These are phyloP conservation scores for Helicoverpa assulta DNA, from an alignment of 2,888 invertebrate species.

Conservation along the genomic window DNA sequence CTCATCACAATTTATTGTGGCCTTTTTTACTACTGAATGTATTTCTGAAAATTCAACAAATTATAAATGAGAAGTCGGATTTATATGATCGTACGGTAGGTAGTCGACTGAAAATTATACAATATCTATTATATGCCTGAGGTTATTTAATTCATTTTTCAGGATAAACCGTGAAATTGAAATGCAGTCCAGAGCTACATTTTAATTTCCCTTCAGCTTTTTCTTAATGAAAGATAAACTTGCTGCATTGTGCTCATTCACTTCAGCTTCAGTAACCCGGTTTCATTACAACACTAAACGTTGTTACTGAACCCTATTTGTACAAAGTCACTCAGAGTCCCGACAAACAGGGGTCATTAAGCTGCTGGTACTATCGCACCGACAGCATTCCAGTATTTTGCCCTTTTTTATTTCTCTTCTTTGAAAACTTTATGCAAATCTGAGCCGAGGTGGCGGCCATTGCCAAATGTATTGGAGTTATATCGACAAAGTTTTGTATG, in stretches of 20 bases:
- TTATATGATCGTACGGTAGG: too few relatives aligned
- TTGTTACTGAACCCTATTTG: slow-evolving; percentile 10
- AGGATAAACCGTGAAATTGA: background rate
- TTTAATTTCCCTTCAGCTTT: slow-evolving; percentile 8
- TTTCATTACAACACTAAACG: slow-evolving; percentile 16
- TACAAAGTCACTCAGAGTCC: slow-evolving; percentile 3
- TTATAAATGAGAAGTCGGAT: too few relatives aligned
- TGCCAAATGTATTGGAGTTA: slow-evolving; percentile 18
- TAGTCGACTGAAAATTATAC: too few relatives aligned
- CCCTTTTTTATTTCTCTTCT: slow-evolving; percentile 2
- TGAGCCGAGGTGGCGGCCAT: slow-evolving; percentile 23
- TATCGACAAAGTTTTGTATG: slow-evolving; percentile 50
- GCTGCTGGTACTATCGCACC: background rate
- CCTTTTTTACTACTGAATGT: too few relatives aligned
- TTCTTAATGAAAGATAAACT: slow-evolving; percentile 17
- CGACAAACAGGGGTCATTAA: slow-evolving; percentile 3
- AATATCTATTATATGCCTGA: too few relatives aligned
- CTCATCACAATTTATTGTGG: too few relatives aligned
- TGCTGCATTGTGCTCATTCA: slow-evolving; percentile 14
- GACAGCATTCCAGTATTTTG: slow-evolving; percentile 7
- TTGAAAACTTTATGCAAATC: slow-evolving; percentile 33
- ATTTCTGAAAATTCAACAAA: too few relatives aligned
- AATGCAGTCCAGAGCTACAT: background rate
- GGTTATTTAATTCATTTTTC: background rate
- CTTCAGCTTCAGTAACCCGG: slow-evolving; percentile 7